Evolutionary conservation across 2,888 invertebrate genomes (phyloP).

Genomic region (Dermolepida albohirtum): DNA sequence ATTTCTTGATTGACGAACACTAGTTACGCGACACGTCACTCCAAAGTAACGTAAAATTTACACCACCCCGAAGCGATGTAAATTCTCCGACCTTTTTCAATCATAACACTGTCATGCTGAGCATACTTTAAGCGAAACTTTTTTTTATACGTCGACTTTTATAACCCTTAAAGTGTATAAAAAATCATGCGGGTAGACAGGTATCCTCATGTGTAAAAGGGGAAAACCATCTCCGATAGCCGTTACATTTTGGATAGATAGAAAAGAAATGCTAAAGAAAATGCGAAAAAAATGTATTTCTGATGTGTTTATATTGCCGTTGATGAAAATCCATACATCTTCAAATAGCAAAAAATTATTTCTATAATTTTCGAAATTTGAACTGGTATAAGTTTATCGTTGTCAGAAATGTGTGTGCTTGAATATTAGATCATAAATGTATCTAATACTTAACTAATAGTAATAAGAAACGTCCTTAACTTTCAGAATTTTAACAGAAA

Average conservation of each 20-base stretch:
- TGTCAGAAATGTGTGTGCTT: too few species aligned
- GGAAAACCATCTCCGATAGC: constrained; percentile 11
- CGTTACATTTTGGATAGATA: constrained; percentile 4
- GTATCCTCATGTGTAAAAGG: constrained; percentile 31
- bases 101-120: constrained; percentile 18
- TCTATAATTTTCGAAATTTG: too few species aligned
- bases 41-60: constrained; percentile 17
- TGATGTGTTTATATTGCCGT: neutral
- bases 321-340: too few species aligned
- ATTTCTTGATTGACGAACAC: too few species aligned
- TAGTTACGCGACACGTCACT: constrained; percentile 12
- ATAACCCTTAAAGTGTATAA: constrained; percentile 27
- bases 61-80: constrained; percentile 9
- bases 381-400: too few species aligned
- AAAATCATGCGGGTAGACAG: constrained; percentile 28
- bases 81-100: constrained; percentile 18
- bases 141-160: constrained; percentile 33
- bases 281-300: neutral
- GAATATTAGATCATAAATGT: too few species aligned
- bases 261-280: constrained; percentile 1
- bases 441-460: too few species aligned
- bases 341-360: too few species aligned
- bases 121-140: constrained; percentile 10
- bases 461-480: too few species aligned
- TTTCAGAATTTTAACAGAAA: too few species aligned